Evolutionary conservation across 2,888 invertebrate genomes (phyloP).

Genomic region (Strigamia maritima): DNA sequence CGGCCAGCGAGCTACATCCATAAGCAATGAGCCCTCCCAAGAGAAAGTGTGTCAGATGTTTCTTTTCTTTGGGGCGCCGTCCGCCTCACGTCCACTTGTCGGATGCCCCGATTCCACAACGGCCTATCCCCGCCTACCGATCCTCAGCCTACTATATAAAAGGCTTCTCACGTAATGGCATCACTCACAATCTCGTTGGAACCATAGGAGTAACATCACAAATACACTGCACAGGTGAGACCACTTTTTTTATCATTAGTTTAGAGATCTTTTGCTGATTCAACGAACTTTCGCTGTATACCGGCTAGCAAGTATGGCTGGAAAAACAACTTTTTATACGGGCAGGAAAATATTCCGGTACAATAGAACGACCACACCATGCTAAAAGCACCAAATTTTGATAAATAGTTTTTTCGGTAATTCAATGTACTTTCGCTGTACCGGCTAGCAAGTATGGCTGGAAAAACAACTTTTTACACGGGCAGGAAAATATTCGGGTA

Average conservation of each 20-base stretch:
- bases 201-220: not conserved
- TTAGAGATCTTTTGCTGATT: not conserved
- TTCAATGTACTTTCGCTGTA: not conserved
- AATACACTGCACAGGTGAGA: not conserved
- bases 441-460: not conserved
- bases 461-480: not conserved
- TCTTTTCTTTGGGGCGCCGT: constrained; percentile 31
- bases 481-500: too few relatives aligned
- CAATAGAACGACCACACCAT: too few relatives aligned
- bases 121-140: constrained; percentile 34
- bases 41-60: constrained; percentile 35
- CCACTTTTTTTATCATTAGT: not conserved
- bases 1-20: constrained; percentile 31
- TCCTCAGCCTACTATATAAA: not conserved
- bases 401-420: too few relatives aligned
- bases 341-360: too few relatives aligned
- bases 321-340: not conserved
- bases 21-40: constrained; percentile 19
- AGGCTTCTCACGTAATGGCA: constrained; percentile 1
- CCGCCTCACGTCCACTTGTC: constrained; percentile 35
- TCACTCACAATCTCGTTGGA: constrained; percentile 31
- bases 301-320: not conserved
- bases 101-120: constrained; percentile 38
- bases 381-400: too few relatives aligned
- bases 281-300: not conserved